phyloP scores from a whole-genome alignment of 1,140 invertebrate species.

The Cydia splendana region DNA sequence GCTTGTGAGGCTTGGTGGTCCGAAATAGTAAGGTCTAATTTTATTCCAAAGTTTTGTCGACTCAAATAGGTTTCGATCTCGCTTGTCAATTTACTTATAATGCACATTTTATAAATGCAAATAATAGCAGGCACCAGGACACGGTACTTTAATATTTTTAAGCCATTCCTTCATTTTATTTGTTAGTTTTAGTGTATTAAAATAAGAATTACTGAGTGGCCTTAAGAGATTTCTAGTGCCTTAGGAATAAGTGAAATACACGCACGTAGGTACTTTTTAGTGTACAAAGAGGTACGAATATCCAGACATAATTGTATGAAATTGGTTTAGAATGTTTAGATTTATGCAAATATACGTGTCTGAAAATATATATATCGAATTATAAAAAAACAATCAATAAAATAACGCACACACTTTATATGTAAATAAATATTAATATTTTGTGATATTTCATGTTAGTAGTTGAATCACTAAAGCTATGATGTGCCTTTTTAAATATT shows the following conservation, averaged over 20 bases:
- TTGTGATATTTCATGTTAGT: not conserved
- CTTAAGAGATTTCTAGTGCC: slow-evolving; percentile 10
- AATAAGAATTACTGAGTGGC: slow-evolving; percentile 4
- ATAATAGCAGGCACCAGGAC: not conserved
- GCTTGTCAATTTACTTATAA: not conserved
- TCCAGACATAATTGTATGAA: too few species aligned
- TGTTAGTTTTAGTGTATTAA: not conserved
- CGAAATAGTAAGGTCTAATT: too few species aligned
- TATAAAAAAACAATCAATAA: too few species aligned
- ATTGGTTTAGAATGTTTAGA: too few species aligned
- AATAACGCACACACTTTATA: too few species aligned
- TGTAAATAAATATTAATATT: not conserved
- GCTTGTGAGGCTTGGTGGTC: too few species aligned
- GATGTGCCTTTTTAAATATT: not conserved
- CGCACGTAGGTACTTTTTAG: not conserved
- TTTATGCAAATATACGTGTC: too few species aligned
- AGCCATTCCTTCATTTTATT: not conserved
- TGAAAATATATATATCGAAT: too few species aligned
- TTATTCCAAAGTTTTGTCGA: not conserved
- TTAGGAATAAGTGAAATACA: not conserved
- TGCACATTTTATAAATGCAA: not conserved
- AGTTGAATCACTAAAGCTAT: not conserved
- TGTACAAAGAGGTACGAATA: too few species aligned
- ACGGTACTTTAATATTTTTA: not conserved
- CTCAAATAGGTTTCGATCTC: not conserved